phyloP scores from a whole-genome alignment of 1,140 invertebrate genomes.

The Penaeus japonicus region DNA sequence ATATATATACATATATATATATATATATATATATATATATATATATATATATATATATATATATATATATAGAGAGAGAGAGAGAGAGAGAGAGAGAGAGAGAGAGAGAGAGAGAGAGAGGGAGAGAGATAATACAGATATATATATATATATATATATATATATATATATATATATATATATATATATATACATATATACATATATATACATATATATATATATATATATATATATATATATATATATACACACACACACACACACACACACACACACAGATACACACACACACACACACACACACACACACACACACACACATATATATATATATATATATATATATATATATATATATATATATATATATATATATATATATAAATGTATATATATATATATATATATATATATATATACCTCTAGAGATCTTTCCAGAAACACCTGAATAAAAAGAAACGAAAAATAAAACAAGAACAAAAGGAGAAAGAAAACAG shows the following conservation, averaged over 20 bases:
- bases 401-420: neutral
- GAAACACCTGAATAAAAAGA: too few relatives aligned
- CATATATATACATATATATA: neutral
- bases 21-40: neutral
- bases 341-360: neutral
- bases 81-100: too few relatives aligned
- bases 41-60: neutral
- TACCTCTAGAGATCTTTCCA: too few relatives aligned
- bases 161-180: neutral
- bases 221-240: neutral
- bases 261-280: neutral
- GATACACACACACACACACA: neutral
- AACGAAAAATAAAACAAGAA: too few relatives aligned
- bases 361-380: neutral
- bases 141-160: too few relatives aligned
- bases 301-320: neutral
- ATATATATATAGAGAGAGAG: too few relatives aligned
- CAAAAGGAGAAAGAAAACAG: too few relatives aligned
- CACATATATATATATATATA: neutral
- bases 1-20: neutral
- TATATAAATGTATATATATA: neutral
- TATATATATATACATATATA: too few relatives aligned
- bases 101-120: too few relatives aligned
- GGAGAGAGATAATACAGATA: neutral
- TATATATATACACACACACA: neutral